Evolutionary conservation across 2,888 invertebrate species (phyloP).

Genomic region (Cerastis rubricosa): DNA sequence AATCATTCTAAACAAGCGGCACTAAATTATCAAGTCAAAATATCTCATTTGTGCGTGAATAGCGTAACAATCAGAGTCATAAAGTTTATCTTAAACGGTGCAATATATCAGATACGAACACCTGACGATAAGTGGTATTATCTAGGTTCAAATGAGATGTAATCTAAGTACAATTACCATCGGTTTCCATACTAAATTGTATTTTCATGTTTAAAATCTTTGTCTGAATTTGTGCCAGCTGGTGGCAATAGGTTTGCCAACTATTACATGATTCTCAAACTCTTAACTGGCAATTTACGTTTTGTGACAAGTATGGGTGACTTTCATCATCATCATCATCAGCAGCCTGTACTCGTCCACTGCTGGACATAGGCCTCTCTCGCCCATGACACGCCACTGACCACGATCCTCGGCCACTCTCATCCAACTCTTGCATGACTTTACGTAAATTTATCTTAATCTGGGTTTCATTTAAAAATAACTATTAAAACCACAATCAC

Average conservation of each 20-base stretch:
- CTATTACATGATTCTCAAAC: not conserved
- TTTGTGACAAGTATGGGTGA: too few species aligned
- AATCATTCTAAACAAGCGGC: constrained; percentile 19
- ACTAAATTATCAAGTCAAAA: constrained; percentile 36
- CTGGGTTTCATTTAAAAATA: constrained; percentile 6
- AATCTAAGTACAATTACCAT: constrained; percentile 49
- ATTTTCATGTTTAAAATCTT: constrained; percentile 26
- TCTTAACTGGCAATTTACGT: not conserved
- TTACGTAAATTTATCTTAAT: not conserved
- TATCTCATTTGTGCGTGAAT: constrained; percentile 48
- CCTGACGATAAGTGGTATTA: constrained; percentile 62
- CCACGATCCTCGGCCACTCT: too few species aligned
- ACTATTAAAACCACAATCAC: constrained; percentile 9
- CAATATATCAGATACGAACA: constrained; percentile 55
- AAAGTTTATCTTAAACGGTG: constrained; percentile 54
- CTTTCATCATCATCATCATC: too few species aligned
- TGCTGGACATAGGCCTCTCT: too few species aligned
- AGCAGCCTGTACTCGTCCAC: too few species aligned
- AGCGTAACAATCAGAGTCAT: constrained; percentile 42
- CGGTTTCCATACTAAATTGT: constrained; percentile 35
- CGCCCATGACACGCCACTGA: too few species aligned
- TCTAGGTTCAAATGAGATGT: constrained; percentile 43
- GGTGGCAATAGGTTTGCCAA: not conserved
- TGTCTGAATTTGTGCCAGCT: not conserved
- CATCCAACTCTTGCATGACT: too few species aligned